Evolutionary conservation across 35 echinoderm and acorn worm genomes (phyloP).

Genomic region (Patiria miniata): DNA sequence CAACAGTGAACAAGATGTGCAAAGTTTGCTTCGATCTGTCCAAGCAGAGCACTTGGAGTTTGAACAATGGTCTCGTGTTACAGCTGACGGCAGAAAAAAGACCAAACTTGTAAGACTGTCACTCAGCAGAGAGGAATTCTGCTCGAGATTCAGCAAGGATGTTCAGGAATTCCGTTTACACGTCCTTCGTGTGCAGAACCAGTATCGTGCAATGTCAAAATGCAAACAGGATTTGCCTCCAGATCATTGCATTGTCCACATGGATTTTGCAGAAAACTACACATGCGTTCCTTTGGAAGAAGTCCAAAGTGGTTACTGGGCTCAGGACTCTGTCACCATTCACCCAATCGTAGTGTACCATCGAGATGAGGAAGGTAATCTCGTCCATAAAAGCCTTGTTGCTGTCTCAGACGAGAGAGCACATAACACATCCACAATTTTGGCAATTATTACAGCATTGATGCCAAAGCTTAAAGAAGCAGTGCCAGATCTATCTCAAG

Average conservation of each 20-base stretch:
- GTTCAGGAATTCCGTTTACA: conserved; percentile 27
- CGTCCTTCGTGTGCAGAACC: conserved; percentile 9
- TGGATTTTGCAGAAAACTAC: conserved; percentile 83
- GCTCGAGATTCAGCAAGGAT: background rate
- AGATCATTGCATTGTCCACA: conserved; percentile 47
- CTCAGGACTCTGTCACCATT: conserved; percentile 23
- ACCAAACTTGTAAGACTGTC: background rate
- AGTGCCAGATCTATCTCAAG: background rate
- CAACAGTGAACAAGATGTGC: conserved; percentile 3
- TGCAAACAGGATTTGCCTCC: conserved; percentile 14
- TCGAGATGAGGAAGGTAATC: background rate
- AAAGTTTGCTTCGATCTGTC: background rate
- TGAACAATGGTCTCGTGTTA: conserved; percentile 28
- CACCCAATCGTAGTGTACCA: conserved; percentile 41
- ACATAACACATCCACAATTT: conserved; percentile 24
- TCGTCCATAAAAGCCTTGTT: conserved; percentile 23
- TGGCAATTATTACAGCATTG: conserved; percentile 28
- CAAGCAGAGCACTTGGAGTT: background rate
- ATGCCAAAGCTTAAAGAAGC: background rate
- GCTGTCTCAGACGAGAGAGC: conserved; percentile 29
- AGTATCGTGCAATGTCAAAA: conserved; percentile 28
- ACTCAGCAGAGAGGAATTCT: conserved; percentile 15
- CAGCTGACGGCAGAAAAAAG: conserved; percentile 31
- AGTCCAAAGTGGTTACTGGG: conserved; percentile 61
- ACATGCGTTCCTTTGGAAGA: conserved; percentile 58